Evolutionary conservation across 2,113 vertebrate species (phyloP).

Genomic region (Elephas maximus): DNA sequence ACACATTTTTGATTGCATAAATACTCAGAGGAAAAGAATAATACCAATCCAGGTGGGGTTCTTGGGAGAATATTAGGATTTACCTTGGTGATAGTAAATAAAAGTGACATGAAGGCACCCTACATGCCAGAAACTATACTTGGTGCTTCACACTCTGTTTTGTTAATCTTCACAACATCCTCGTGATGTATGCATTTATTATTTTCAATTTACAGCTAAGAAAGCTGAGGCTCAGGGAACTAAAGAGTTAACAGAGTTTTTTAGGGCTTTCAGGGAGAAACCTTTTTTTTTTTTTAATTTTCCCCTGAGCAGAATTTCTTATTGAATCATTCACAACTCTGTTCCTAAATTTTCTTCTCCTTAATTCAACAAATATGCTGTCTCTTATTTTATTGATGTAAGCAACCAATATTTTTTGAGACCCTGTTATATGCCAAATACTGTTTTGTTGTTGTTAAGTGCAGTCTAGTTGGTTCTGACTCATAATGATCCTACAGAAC

Average conservation of each 20-base stretch:
- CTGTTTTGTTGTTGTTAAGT: too few relatives aligned
- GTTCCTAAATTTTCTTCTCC: constrained; percentile 2
- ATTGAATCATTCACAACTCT: background rate
- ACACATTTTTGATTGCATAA: background rate
- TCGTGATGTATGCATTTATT: background rate
- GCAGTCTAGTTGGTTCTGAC: too few relatives aligned
- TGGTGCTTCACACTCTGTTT: background rate
- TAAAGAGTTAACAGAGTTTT: background rate
- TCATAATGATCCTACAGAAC: too few relatives aligned
- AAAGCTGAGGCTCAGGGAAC: background rate
- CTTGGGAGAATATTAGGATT: background rate
- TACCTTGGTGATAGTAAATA: background rate
- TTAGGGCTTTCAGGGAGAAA: background rate
- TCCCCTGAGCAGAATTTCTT: background rate
- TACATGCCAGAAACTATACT: background rate
- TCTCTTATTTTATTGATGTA: constrained; percentile 11
- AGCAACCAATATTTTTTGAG: background rate
- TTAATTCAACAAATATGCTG: background rate
- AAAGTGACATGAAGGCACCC: background rate
- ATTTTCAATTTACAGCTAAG: background rate
- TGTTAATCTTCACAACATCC: background rate
- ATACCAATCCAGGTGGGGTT: background rate
- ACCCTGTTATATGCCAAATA: background rate
- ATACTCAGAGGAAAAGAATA: background rate
- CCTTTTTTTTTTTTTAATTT: background rate